phyloP scores from a whole-genome alignment of 2,797 vertebrate species.

The Falco concolor region DNA sequence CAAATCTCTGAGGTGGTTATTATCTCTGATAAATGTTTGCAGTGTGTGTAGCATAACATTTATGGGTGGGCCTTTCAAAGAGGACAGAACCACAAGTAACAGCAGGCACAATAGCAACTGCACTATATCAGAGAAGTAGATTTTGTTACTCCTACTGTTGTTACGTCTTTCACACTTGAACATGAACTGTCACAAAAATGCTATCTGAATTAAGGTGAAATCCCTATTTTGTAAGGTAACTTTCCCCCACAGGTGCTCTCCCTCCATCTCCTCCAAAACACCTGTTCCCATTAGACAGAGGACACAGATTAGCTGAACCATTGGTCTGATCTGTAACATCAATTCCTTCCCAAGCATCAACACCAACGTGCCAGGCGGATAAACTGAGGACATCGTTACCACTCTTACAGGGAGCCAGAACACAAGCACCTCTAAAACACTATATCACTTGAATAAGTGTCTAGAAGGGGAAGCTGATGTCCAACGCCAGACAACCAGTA shows the following conservation, averaged over 20 bases:
- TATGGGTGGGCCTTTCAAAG: neutral
- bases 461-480: neutral
- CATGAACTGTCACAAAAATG: neutral
- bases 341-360: neutral
- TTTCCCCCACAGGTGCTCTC: neutral
- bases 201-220: neutral
- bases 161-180: fast-evolving
- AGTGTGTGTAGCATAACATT: fast-evolving
- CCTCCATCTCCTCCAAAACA: too few relatives aligned
- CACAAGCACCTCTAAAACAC: neutral
- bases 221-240: neutral
- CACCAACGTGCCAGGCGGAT: neutral
- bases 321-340: neutral
- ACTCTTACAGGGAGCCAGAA: too few relatives aligned
- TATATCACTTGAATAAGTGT: neutral
- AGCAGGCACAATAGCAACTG: neutral
- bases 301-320: neutral
- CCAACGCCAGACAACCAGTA: neutral
- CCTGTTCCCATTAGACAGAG: too few relatives aligned
- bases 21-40: neutral
- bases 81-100: neutral
- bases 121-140: neutral
- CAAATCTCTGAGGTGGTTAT: neutral
- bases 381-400: neutral
- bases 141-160: neutral